Evolutionary conservation across 2,797 vertebrate species (phyloP).

Genomic region (Triplophysa yarkandensis): DNA sequence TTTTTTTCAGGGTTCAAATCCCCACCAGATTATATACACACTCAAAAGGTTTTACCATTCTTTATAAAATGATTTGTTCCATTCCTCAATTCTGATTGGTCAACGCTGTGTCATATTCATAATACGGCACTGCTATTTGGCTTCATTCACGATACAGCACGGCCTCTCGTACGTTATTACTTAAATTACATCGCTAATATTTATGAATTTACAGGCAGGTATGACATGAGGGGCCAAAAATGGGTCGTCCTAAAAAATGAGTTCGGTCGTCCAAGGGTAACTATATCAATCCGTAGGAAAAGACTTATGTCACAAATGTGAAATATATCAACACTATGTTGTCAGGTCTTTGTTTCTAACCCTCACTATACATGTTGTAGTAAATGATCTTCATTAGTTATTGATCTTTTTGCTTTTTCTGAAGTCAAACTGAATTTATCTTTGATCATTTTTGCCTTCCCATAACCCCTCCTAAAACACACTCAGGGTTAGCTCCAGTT

Average conservation of each 20-base stretch:
- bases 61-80: too few species aligned
- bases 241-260: background rate
- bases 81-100: too few species aligned
- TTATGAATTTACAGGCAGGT: too few species aligned
- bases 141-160: too few species aligned
- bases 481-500: conserved; percentile 4
- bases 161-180: too few species aligned
- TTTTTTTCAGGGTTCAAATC: too few species aligned
- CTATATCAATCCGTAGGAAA: background rate
- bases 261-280: background rate
- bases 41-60: too few species aligned
- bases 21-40: too few species aligned
- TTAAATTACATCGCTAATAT: too few species aligned
- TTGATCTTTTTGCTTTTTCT: background rate
- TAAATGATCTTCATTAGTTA: background rate
- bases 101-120: too few species aligned
- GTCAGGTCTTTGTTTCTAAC: background rate
- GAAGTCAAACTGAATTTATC: conserved; percentile 8
- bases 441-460: conserved; percentile 23
- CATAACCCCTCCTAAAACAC: conserved; percentile 8
- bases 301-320: background rate
- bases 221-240: too few species aligned
- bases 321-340: background rate
- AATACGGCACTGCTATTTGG: too few species aligned
- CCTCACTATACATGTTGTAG: background rate